A percentile compares a stretch with the other conserved stretches of the same genome.
Evolutionary conservation across 2,888 invertebrate species (phyloP).

Genomic region (Xestoiulus laeticollis): DNA sequence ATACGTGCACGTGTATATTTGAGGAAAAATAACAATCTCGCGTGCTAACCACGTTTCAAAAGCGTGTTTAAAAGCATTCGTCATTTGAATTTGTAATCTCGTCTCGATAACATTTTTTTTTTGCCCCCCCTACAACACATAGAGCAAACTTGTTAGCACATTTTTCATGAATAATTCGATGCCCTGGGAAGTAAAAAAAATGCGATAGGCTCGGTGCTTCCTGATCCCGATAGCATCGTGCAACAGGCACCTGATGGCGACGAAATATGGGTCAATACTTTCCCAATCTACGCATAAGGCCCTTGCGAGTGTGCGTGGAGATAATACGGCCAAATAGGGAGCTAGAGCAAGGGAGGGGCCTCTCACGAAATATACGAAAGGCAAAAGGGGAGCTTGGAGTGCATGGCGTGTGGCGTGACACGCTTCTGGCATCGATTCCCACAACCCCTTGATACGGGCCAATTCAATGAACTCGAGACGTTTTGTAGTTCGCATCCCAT

Average conservation of each 20-base stretch:
- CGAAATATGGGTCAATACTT: slow-evolving; percentile 21
- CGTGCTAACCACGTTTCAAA: not conserved
- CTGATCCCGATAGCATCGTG: not conserved
- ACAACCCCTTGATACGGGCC: not conserved
- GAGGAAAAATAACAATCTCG: no score
- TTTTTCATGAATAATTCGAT: not conserved
- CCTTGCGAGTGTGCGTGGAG: slow-evolving; percentile 23
- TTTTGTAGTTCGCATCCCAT: not conserved
- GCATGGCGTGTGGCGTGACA: not conserved
- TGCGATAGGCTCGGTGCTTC: not conserved
- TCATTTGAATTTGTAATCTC: no score
- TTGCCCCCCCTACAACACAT: no score
- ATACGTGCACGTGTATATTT: no score
- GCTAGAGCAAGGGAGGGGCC: not conserved
- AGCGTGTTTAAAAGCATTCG: no score
- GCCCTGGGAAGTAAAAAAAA: not conserved
- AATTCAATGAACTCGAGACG: not conserved
- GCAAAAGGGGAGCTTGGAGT: not conserved
- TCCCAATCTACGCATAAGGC: not conserved
- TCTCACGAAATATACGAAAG: not conserved
- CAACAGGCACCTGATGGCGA: slow-evolving; percentile 23
- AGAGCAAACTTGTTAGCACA: not conserved
- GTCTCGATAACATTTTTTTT: not conserved
- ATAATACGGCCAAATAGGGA: not conserved
- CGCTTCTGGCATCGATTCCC: not conserved